Conservation (phyloP, 1,140 invertebrate species). For the Eupeodes corollae region DNA sequence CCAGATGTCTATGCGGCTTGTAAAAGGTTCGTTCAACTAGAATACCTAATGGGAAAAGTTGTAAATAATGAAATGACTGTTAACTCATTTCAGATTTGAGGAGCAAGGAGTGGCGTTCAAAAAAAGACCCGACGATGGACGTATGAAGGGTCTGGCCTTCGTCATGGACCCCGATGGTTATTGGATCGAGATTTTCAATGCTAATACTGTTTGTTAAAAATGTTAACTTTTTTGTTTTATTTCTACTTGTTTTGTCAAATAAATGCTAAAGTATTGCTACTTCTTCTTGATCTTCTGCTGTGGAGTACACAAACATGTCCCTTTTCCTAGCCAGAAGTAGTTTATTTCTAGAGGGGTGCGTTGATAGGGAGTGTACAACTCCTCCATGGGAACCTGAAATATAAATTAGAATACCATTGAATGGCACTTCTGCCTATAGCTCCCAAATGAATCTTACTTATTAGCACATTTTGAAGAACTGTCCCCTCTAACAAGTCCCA, state of each 20-base stretch:
- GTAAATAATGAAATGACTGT: background rate
- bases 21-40: constrained; percentile 39
- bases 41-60: background rate
- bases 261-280: background rate
- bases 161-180: constrained; percentile 93
- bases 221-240: constrained; percentile 64
- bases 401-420: constrained; percentile 10
- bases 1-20: constrained; percentile 80
- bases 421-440: constrained; percentile 9
- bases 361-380: constrained; percentile 54
- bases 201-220: constrained; percentile 53
- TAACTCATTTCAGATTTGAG: constrained; percentile 50
- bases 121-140: constrained; percentile 80
- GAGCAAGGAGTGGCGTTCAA: constrained; percentile 75
- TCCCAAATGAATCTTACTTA: constrained; percentile 22
- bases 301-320: constrained; percentile 52
- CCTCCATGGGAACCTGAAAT: constrained; percentile 36
- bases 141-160: constrained; percentile 89
- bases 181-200: constrained; percentile 89
- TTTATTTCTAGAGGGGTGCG: constrained; percentile 58
- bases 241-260: constrained; percentile 32
- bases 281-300: constrained; percentile 15
- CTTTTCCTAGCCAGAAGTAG: constrained; percentile 53
- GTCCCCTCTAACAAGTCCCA: constrained; percentile 77
- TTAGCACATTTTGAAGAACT: constrained; percentile 44